Conservation (phyloP, 1,140 invertebrate species). For the Galleria mellonella region DNA sequence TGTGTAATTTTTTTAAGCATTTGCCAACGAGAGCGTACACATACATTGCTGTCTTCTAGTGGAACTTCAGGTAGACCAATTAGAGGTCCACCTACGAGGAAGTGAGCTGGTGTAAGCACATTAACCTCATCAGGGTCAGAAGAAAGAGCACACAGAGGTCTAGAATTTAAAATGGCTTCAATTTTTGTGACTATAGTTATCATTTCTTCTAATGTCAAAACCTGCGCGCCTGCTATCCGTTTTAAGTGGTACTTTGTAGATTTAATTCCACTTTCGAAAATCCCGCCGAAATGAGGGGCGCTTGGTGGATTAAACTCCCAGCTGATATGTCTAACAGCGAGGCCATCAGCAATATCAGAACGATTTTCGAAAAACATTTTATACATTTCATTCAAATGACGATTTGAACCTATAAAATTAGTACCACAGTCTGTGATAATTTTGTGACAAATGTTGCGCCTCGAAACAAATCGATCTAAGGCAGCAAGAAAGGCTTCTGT, state of each 20-base stretch:
- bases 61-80: not conserved
- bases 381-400: not conserved
- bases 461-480: not conserved
- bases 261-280: not conserved
- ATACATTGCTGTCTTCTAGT: too few relatives aligned
- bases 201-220: not conserved
- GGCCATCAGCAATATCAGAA: too few relatives aligned
- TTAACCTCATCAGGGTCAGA: too few relatives aligned
- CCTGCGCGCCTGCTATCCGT: not conserved
- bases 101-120: slow-evolving; percentile 2
- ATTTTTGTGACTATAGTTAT: not conserved
- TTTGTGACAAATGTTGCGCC: not conserved
- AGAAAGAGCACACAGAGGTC: too few relatives aligned
- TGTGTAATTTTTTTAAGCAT: too few relatives aligned
- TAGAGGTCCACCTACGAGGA: not conserved
- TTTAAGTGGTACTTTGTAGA: not conserved
- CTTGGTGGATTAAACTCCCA: not conserved
- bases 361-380: too few relatives aligned
- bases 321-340: not conserved
- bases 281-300: not conserved
- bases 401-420: too few relatives aligned
- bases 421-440: too few relatives aligned
- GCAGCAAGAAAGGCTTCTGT: not conserved
- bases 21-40: too few relatives aligned
- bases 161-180: not conserved